phyloP scores from a whole-genome alignment of 2,797 vertebrate species.

The Picus viridis region DNA sequence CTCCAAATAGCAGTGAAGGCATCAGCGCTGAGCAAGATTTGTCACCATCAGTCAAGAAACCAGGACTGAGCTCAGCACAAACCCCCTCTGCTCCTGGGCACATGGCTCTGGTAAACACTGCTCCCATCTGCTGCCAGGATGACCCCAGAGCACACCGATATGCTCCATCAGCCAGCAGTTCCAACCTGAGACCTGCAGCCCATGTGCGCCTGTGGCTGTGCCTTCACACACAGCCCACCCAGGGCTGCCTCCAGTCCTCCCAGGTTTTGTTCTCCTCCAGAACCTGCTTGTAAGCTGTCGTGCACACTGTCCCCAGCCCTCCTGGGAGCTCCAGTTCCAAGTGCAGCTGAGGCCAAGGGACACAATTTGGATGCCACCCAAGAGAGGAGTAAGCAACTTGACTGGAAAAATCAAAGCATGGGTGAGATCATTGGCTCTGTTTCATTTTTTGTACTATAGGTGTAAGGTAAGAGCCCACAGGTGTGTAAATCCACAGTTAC shows the following conservation, averaged over 20 bases:
- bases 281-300: not conserved
- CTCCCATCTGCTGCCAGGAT: not conserved
- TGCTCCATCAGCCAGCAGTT: not conserved
- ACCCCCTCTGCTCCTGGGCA: not conserved
- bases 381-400: conserved; percentile 12
- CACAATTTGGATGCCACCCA: not conserved
- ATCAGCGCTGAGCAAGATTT: fast-evolving
- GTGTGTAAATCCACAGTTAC: not conserved
- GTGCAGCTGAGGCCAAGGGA: not conserved
- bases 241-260: not conserved
- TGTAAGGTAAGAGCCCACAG: not conserved
- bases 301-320: not conserved
- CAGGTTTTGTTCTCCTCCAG: not conserved
- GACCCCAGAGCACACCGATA: fast-evolving
- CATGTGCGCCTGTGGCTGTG: fast-evolving
- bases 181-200: fast-evolving
- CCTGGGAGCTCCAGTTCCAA: not conserved
- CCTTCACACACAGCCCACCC: not conserved
- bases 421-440: not conserved
- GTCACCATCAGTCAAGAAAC: too few relatives aligned
- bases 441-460: not conserved
- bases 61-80: not conserved
- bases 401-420: conserved; percentile 18
- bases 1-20: not conserved
- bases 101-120: fast-evolving